phyloP scores from a whole-genome alignment of 2,113 vertebrate species.

The Panthera leo region DNA sequence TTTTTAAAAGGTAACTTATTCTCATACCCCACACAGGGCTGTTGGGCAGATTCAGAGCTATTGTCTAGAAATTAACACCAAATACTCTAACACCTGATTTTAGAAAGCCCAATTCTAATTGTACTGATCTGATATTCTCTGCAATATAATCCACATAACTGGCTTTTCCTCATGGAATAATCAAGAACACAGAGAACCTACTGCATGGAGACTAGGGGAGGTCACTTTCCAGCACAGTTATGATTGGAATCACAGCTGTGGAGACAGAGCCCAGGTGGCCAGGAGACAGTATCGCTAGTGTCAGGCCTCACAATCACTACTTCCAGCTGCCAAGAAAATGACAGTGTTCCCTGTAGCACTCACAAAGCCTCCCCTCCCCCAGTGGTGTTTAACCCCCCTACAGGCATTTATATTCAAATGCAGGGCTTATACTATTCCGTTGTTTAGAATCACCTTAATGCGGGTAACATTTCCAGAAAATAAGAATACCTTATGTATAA shows the following conservation, averaged over 20 bases:
- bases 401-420: background rate
- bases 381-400: background rate
- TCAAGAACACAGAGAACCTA: background rate
- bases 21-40: background rate
- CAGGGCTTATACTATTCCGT: background rate
- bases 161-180: background rate
- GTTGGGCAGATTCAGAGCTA: background rate
- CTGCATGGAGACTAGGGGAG: background rate
- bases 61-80: background rate
- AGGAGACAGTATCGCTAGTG: background rate
- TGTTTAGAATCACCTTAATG: background rate
- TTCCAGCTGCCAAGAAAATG: background rate
- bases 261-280: background rate
- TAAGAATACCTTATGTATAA: conserved; percentile 35
- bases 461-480: conserved; percentile 37
- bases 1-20: background rate
- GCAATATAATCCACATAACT: background rate
- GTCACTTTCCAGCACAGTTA: too few relatives aligned
- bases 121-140: background rate
- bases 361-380: background rate
- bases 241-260: background rate
- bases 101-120: background rate
- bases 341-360: background rate
- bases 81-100: background rate
- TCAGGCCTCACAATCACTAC: background rate